phyloP scores from a whole-genome alignment of 2,888 invertebrate genomes.

The Polia nebulosa region DNA sequence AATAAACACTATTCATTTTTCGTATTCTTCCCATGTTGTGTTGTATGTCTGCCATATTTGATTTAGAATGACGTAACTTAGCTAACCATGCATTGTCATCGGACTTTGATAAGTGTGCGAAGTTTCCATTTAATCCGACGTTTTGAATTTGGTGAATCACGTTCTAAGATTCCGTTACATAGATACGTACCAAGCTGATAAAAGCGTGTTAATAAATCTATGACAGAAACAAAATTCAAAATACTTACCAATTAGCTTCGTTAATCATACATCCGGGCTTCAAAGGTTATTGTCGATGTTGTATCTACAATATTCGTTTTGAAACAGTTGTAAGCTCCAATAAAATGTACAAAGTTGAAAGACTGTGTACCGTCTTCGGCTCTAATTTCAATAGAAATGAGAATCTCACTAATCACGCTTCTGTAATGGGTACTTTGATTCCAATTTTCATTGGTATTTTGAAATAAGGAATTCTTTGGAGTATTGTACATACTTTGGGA shows the following conservation, averaged over 20 bases:
- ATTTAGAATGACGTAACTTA: too few species aligned
- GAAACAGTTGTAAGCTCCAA: constrained; percentile 12
- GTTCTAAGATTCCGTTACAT: too few species aligned
- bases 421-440: constrained; percentile 60
- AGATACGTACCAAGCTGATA: too few species aligned
- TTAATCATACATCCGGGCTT: constrained; percentile 18
- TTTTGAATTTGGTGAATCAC: too few species aligned
- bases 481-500: constrained; percentile 38
- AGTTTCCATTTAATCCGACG: too few species aligned
- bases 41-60: too few species aligned
- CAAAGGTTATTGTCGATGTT: constrained; percentile 15
- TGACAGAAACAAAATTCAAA: not conserved
- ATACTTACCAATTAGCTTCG: constrained; percentile 19
- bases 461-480: constrained; percentile 61
- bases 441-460: constrained; percentile 59
- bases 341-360: constrained; percentile 49
- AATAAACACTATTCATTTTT: too few species aligned
- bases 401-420: constrained; percentile 63
- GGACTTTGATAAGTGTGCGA: too few species aligned
- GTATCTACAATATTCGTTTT: constrained; percentile 38
- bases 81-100: too few species aligned
- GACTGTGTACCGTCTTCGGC: constrained; percentile 45
- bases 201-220: too few species aligned
- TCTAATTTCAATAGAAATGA: constrained; percentile 70
- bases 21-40: too few species aligned